Evolutionary conservation across 2,113 vertebrate genomes (phyloP).

Genomic region (Heloderma charlesbogerti): DNA sequence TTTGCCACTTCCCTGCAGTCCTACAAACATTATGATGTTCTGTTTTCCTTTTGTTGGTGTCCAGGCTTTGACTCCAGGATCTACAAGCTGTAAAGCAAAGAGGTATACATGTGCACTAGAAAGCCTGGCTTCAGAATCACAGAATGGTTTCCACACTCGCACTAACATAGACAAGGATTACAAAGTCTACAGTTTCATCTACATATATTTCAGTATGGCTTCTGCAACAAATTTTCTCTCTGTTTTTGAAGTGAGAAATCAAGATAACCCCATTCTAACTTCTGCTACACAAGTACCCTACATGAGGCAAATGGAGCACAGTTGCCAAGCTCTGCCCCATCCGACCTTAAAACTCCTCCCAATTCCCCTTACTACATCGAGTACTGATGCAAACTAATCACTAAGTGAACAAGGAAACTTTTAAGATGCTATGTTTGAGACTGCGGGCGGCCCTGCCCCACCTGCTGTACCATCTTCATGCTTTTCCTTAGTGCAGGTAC

Average conservation of each 20-base stretch:
- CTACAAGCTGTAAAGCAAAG: constrained; percentile 86
- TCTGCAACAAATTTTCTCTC: neutral
- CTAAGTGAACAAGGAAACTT: neutral
- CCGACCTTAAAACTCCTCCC: neutral
- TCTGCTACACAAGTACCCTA: neutral
- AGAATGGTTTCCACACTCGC: neutral
- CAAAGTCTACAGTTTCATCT: neutral
- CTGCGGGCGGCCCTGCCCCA: neutral
- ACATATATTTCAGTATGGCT: neutral
- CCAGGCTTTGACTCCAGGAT: constrained; percentile 99
- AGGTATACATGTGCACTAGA: constrained; percentile 16
- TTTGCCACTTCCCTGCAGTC: constrained; percentile 98
- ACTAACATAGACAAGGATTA: neutral
- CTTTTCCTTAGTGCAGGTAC: neutral
- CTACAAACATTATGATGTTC: constrained; percentile 99
- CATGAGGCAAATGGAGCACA: neutral
- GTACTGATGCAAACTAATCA: neutral
- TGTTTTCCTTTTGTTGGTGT: constrained; percentile 98
- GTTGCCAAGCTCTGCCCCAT: neutral
- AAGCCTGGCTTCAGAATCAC: constrained; percentile 11
- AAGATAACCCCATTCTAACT: neutral
- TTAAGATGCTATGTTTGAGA: neutral
- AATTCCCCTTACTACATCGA: neutral
- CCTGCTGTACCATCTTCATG: neutral
- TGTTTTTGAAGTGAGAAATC: neutral